phyloP scores from a whole-genome alignment of 2,797 vertebrate genomes.

The Esox masquinongy region DNA sequence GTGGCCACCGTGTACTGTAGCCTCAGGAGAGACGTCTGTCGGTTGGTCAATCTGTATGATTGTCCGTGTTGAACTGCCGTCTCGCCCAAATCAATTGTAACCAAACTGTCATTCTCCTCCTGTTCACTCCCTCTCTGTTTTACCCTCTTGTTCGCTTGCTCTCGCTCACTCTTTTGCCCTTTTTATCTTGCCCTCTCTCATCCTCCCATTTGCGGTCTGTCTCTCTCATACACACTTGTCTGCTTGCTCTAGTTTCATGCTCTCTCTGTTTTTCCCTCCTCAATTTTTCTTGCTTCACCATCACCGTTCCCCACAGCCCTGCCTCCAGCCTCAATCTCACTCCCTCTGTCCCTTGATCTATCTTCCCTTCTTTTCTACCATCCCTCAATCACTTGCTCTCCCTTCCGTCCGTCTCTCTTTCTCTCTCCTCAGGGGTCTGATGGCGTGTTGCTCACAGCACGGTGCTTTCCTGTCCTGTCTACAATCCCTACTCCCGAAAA shows the following conservation, averaged over 20 bases:
- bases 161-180: neutral
- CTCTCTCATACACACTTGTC: neutral
- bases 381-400: constrained; percentile 21
- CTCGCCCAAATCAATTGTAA: neutral
- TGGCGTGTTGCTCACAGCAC: constrained; percentile 19
- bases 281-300: constrained; percentile 12
- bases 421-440: constrained; percentile 17
- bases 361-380: constrained; percentile 18
- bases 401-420: neutral
- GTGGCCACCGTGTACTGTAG: constrained; percentile 24
- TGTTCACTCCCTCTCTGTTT: neutral
- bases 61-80: constrained; percentile 17
- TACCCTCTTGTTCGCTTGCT: no score
- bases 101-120: neutral
- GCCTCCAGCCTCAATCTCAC: constrained; percentile 7
- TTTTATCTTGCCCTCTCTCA: constrained; percentile 12
- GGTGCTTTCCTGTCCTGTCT: constrained; percentile 16
- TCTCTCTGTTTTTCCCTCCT: constrained; percentile 11
- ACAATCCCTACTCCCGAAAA: neutral
- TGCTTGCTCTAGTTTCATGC: no score
- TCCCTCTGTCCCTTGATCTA: constrained; percentile 31
- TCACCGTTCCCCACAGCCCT: constrained; percentile 2
- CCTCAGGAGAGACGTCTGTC: constrained; percentile 16
- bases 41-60: constrained; percentile 12
- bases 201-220: neutral